A percentile compares a stretch with the other conserved stretches of the same genome.
Conservation (phyloP, 2,888 invertebrate genomes). For the Thecophora atra region DNA sequence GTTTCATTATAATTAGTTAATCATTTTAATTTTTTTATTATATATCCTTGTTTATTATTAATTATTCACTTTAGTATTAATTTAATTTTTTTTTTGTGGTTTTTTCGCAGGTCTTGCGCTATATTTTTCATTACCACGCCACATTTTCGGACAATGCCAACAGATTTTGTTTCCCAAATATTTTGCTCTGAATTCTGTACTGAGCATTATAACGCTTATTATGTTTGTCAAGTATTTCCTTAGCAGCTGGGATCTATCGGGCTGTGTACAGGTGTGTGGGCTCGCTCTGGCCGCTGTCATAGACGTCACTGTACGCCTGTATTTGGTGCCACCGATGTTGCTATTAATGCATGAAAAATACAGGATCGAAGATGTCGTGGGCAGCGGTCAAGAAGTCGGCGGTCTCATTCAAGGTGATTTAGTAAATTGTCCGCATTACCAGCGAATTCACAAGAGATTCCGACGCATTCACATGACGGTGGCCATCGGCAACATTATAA, state of each 20-base stretch:
- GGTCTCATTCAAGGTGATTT: constrained; percentile 76
- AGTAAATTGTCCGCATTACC: constrained; percentile 81
- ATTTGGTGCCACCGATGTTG: constrained; percentile 79
- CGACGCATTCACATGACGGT: constrained; percentile 80
- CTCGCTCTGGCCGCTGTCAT: constrained; percentile 67
- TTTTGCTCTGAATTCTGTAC: constrained; percentile 79
- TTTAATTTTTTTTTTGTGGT: constrained; percentile 44
- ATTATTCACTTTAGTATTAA: not conserved
- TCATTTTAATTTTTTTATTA: no score
- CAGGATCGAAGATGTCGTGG: constrained; percentile 77
- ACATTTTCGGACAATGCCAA: constrained; percentile 88
- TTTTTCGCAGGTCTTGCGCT: constrained; percentile 83
- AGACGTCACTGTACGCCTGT: constrained; percentile 80
- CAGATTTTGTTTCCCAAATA: constrained; percentile 87
- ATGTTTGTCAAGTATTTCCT: constrained; percentile 69
- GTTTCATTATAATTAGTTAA: no score
- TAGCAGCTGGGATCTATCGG: constrained; percentile 70
- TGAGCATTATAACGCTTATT: constrained; percentile 78
- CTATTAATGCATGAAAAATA: constrained; percentile 79
- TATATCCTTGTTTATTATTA: not conserved
- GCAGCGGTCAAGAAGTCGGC: constrained; percentile 83
- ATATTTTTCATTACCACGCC: constrained; percentile 85
- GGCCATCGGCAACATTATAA: constrained; percentile 81
- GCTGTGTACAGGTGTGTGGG: constrained; percentile 68
- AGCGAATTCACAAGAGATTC: constrained; percentile 78